Evolutionary conservation across 1,140 invertebrate genomes (phyloP).

Genomic region (Philopotamus ludificatus): DNA sequence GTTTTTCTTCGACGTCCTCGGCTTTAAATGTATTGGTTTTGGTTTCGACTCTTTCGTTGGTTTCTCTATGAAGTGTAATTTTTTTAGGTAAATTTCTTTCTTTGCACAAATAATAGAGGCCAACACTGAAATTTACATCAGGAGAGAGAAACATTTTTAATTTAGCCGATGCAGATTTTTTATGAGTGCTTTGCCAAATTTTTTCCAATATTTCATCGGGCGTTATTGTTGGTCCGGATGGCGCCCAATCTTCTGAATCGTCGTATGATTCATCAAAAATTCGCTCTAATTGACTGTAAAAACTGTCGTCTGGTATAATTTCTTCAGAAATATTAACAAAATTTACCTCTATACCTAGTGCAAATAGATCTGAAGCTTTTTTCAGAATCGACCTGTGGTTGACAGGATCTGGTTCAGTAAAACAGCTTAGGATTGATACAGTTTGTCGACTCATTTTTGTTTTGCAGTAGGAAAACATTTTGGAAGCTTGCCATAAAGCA

Average conservation of each 20-base stretch:
- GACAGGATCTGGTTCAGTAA: constrained; percentile 18
- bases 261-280: constrained; percentile 12
- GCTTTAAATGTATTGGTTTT: background rate
- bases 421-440: constrained; percentile 26
- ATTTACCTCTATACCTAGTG: constrained; percentile 24
- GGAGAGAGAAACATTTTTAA: constrained; percentile 31
- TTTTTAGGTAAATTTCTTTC: constrained; percentile 20
- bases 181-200: constrained; percentile 27
- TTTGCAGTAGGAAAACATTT: constrained; percentile 31
- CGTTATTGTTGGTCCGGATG: constrained; percentile 12
- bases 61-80: constrained; percentile 20
- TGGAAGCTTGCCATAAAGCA: constrained; percentile 29
- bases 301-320: constrained; percentile 17
- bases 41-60: constrained; percentile 27
- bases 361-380: constrained; percentile 27
- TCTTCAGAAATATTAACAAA: constrained; percentile 28
- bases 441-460: constrained; percentile 25
- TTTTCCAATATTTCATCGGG: constrained; percentile 29
- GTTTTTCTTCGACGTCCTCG: background rate
- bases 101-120: constrained; percentile 33
- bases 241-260: no score
- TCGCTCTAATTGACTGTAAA: constrained; percentile 28
- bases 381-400: constrained; percentile 26
- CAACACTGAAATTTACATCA: constrained; percentile 30
- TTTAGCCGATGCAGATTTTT: constrained; percentile 22